Base-by-base conservation (phyloP, 2,888 invertebrate species). In the Netelia virgata region DNA sequence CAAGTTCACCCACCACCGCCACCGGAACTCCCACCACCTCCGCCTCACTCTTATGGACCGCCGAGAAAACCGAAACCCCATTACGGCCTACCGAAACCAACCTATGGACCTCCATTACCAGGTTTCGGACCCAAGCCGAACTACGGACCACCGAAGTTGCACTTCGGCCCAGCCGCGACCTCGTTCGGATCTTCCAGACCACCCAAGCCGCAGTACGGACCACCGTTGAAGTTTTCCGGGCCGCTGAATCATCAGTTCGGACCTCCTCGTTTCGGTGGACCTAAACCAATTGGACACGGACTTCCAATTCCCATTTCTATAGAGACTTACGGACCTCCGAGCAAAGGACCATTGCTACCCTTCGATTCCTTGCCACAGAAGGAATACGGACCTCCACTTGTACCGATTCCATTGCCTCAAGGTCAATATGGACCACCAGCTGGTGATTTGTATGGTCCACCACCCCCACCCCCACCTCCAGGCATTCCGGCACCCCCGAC, bases 401-500 rank as follows among this genome's bases (percentile, higher is more conserved):
- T 84, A 10, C 66, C 86, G 18, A 83, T 88, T 18, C 84, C 84
- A 18, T 53, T 66, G 1, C 91, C 88, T 2, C 89, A 85, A 14
- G 82, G 86, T 9, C 89, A 90, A 43, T 94, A 94, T 79, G 94
- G 94, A 3, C 94, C 94, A 1, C 94, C 95, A 9, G 85, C 86
- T 36, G 82, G 59, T 36, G 84, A 79, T 50, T 94, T 95, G 84
- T 95, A 95, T 86, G 95, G 96, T 2, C 96, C 96, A 1, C 95
- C 95, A 11, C 95, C 95, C 59, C 95, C 96, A 10, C 96, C 95
- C 0, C 96, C 96, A 0, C 96, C 96, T 87, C 96, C 96, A 1
- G 96, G 96, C 36, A 95, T 95, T 1, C 96, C 96, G 57, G 96
- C 96, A 0, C 97, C 97, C 0, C 97, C 97, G 0, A 97, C 96